phyloP scores from a whole-genome alignment of 2,797 vertebrate species.

The Gastrophryne carolinensis region DNA sequence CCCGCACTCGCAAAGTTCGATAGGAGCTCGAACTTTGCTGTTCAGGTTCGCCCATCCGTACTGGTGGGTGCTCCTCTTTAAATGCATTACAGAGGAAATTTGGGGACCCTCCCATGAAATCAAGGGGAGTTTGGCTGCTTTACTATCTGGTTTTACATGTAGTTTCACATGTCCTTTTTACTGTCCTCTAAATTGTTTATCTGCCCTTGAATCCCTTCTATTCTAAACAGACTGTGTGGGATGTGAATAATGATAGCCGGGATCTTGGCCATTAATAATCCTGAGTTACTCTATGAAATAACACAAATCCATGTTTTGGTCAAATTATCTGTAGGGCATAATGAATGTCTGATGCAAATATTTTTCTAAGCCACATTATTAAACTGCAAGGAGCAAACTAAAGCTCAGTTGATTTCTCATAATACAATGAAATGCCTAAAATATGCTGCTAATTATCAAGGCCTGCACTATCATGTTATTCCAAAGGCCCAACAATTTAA shows the following conservation, averaged over 20 bases:
- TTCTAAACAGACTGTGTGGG: background rate
- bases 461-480: too few relatives aligned
- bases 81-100: too few relatives aligned
- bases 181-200: too few relatives aligned
- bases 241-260: background rate
- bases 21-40: too few relatives aligned
- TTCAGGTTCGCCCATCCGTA: too few relatives aligned
- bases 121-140: too few relatives aligned
- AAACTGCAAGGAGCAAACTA: background rate
- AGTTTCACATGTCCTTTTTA: too few relatives aligned
- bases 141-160: too few relatives aligned
- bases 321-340: background rate
- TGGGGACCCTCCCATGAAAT: too few relatives aligned
- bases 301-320: background rate
- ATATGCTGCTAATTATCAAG: conserved; percentile 3
- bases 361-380: background rate
- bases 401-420: conserved; percentile 16
- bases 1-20: too few relatives aligned
- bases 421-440: conserved; percentile 3
- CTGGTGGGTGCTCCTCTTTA: too few relatives aligned
- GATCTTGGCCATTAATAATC: background rate
- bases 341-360: background rate
- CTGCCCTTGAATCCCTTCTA: conserved; percentile 55
- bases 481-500: too few relatives aligned
- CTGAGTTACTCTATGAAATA: background rate